These are phyloP conservation scores for Daphoenositta chrysoptera DNA, from an alignment of 2,113 vertebrate genomes.

Conservation along the genomic window DNA sequence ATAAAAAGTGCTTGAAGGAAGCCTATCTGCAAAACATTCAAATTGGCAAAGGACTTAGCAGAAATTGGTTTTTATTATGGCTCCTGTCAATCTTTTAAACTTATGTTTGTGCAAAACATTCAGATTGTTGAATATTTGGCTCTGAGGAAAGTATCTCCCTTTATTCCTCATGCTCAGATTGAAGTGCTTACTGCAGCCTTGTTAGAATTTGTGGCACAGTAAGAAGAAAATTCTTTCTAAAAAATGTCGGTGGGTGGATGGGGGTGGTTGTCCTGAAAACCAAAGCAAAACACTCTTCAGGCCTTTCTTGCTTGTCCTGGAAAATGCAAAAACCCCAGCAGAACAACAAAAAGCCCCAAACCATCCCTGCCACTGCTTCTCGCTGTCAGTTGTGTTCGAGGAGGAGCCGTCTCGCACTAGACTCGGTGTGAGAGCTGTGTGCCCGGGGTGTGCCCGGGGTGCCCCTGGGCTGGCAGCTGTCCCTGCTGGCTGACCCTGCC, in stretches of 20 bases:
- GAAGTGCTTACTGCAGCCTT: not conserved
- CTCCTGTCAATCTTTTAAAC: not conserved
- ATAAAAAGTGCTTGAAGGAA: not conserved
- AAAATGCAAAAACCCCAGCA: not conserved
- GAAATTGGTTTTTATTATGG: not conserved
- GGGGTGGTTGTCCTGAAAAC: not conserved
- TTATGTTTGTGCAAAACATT: not conserved
- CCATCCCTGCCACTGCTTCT: no score
- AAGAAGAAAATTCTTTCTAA: slow-evolving; percentile 5
- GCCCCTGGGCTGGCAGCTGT: not conserved
- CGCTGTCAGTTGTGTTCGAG: not conserved
- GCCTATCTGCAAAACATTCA: not conserved
- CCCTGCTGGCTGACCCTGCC: not conserved
- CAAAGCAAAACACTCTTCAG: not conserved
- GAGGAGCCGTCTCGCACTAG: not conserved
- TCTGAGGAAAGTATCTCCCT: not conserved
- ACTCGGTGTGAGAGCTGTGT: no score
- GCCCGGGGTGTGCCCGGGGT: not conserved
- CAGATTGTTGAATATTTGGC: not conserved
- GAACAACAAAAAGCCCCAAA: not conserved
- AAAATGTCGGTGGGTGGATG: not conserved
- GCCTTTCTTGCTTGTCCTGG: not conserved
- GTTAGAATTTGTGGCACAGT: not conserved
- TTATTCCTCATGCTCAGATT: not conserved
- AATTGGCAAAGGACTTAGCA: not conserved